These are phyloP conservation scores for Eristalis tenax DNA, from an alignment of 2,888 invertebrate species.

Conservation along the genomic window DNA sequence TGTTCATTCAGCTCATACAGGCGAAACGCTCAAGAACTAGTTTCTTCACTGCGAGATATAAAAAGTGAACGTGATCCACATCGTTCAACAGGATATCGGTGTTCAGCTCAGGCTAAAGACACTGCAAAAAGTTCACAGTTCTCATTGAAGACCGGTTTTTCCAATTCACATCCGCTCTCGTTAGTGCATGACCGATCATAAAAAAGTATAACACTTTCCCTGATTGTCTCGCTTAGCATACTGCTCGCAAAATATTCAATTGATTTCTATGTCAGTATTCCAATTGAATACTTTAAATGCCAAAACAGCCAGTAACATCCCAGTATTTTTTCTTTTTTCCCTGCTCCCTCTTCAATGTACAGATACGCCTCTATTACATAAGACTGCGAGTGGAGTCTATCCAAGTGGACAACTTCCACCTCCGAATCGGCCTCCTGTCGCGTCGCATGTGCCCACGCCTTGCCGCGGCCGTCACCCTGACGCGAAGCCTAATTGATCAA, in stretches of 20 bases:
- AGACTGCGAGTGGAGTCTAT: background rate
- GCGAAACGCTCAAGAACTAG: background rate
- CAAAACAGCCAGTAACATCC: background rate
- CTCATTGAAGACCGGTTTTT: background rate
- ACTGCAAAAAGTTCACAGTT: background rate
- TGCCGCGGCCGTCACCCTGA: background rate
- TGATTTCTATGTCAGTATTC: slow-evolving; percentile 41
- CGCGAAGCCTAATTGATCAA: slow-evolving; percentile 51
- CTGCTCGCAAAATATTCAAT: background rate
- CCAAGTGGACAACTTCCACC: slow-evolving; percentile 38
- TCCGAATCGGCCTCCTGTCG: slow-evolving; percentile 9
- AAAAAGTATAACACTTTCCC: background rate
- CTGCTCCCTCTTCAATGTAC: background rate
- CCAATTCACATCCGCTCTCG: background rate
- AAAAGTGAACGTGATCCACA: background rate
- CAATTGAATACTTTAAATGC: slow-evolving; percentile 48
- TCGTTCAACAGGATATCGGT: background rate
- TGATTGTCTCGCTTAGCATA: background rate
- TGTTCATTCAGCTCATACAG: background rate
- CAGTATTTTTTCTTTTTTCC: background rate
- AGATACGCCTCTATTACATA: slow-evolving; percentile 14
- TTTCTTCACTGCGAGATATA: background rate
- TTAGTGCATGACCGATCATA: background rate
- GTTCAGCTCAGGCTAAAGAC: background rate
- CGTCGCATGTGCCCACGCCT: background rate